These are phyloP conservation scores for Mya arenaria DNA, from an alignment of 1,140 invertebrate species.

Conservation along the genomic window DNA sequence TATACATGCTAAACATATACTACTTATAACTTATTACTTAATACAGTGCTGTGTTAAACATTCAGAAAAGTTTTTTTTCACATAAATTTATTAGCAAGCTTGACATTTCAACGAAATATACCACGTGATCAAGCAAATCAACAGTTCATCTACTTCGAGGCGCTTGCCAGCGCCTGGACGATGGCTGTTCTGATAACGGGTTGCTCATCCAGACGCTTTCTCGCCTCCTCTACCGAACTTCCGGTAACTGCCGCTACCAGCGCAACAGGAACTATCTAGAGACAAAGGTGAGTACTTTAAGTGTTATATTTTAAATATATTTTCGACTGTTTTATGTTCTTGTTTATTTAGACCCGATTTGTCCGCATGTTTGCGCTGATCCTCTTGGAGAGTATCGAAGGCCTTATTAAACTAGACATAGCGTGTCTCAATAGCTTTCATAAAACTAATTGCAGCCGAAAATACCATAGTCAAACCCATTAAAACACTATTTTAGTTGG, in stretches of 20 bases:
- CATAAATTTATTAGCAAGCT: neutral
- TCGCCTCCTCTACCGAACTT: conserved; percentile 62
- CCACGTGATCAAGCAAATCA: neutral
- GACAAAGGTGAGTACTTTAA: neutral
- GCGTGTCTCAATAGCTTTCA: neutral
- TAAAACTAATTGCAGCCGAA: neutral
- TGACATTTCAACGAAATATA: too few species aligned
- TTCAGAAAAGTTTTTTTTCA: neutral
- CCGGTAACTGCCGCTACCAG: conserved; percentile 63
- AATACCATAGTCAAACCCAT: neutral
- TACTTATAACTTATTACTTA: neutral
- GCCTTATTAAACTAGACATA: neutral
- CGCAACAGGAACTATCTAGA: conserved; percentile 72
- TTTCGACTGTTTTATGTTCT: neutral
- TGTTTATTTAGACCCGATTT: neutral
- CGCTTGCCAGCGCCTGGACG: conserved; percentile 35
- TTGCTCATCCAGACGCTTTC: conserved; percentile 56
- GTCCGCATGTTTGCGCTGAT: neutral
- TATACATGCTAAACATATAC: neutral
- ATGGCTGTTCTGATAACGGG: conserved; percentile 69
- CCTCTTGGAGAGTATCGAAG: neutral
- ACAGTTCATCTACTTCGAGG: neutral
- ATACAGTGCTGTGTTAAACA: neutral
- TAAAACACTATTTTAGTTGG: neutral
- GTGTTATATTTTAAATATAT: neutral